A percentile compares a stretch with the other conserved stretches of the same genome.
These are phyloP conservation scores for Cecidostiba fungosa DNA, from an alignment of 2,888 invertebrate genomes.

Conservation along the genomic window DNA sequence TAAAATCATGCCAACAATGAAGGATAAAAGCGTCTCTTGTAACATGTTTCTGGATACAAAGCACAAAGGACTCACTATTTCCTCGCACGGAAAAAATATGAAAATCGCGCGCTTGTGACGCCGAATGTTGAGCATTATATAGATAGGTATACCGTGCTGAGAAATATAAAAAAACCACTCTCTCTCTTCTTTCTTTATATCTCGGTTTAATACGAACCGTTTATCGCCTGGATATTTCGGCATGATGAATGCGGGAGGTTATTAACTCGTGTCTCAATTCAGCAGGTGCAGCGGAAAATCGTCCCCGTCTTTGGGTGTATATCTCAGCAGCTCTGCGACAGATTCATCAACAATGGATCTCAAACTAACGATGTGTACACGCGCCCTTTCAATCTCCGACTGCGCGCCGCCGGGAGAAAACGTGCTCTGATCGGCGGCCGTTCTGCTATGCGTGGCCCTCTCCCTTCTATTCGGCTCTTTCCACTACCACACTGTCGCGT, in stretches of 20 bases:
- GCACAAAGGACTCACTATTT: too few species aligned
- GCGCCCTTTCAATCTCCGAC: neutral
- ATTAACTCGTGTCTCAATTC: neutral
- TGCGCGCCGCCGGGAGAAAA: neutral
- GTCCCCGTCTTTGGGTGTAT: neutral
- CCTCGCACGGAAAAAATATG: neutral
- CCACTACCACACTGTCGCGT: neutral
- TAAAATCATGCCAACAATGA: too few species aligned
- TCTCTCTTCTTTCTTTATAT: neutral
- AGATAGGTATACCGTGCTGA: neutral
- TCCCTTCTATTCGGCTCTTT: constrained; percentile 6
- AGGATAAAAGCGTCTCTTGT: too few species aligned
- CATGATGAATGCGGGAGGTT: constrained; percentile 22
- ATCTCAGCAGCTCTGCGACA: neutral
- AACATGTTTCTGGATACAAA: too few species aligned
- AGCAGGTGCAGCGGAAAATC: neutral
- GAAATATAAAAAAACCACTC: neutral
- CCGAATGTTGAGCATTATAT: too few species aligned
- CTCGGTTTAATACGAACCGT: constrained; percentile 53
- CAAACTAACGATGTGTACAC: neutral
- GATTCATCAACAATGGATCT: neutral
- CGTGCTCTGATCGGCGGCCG: neutral
- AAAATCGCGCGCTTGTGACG: neutral
- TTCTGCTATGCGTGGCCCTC: neutral
- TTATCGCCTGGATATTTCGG: constrained; percentile 57